Conservation (phyloP, 2,113 vertebrate genomes). For the Centropus bengalensis region DNA sequence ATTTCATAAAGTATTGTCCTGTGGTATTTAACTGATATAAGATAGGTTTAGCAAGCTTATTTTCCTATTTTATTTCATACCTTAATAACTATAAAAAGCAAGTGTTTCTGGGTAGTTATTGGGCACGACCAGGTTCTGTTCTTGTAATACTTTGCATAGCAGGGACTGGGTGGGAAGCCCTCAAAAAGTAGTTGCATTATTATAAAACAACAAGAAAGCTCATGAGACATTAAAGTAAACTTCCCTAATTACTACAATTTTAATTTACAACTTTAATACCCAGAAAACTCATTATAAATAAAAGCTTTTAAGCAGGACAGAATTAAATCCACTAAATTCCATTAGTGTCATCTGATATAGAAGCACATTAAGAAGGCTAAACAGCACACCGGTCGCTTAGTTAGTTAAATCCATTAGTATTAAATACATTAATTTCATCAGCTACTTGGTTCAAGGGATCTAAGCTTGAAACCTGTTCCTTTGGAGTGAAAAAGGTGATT, state of each 20-base stretch:
- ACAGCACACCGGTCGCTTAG: not conserved
- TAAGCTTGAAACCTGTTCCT: not conserved
- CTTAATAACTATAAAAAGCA: not conserved
- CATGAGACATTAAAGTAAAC: not conserved
- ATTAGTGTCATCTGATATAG: slow-evolving; percentile 43
- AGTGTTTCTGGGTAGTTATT: not conserved
- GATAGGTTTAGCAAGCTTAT: not conserved
- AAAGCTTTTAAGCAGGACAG: slow-evolving; percentile 43
- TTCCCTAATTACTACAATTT: slow-evolving; percentile 20
- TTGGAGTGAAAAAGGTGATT: not conserved
- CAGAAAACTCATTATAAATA: slow-evolving; percentile 38
- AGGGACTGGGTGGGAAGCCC: not conserved
- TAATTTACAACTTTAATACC: slow-evolving; percentile 33
- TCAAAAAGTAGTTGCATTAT: not conserved
- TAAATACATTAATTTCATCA: slow-evolving; percentile 14
- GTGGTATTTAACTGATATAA: not conserved
- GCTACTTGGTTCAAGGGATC: not conserved
- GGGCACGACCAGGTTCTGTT: not conserved
- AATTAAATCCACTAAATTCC: slow-evolving; percentile 49
- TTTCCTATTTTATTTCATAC: not conserved
- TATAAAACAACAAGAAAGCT: not conserved
- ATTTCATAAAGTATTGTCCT: not conserved
- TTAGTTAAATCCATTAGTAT: slow-evolving; percentile 35
- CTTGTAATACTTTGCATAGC: not conserved
- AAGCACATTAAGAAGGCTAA: slow-evolving; percentile 30